Evolutionary conservation across 2,888 invertebrate species (phyloP).

Genomic region (Saturnia pavonia): DNA sequence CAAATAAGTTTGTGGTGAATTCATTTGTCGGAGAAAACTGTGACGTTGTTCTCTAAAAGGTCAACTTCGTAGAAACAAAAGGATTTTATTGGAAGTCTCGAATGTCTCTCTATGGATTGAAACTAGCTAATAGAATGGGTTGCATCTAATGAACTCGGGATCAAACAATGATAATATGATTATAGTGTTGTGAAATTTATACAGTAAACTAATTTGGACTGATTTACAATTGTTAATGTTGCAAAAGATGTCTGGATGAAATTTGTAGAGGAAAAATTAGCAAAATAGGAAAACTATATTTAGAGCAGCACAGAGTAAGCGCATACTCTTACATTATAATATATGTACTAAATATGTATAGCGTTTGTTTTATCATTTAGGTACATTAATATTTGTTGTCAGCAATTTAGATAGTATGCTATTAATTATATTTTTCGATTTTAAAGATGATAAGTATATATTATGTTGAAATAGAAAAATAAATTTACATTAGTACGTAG

Average conservation of each 20-base stretch:
- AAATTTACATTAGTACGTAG: background rate
- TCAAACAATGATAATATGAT: background rate
- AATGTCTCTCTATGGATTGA: background rate
- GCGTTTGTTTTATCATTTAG: background rate
- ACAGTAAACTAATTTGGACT: background rate
- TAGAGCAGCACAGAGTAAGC: background rate
- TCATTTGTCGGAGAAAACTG: background rate
- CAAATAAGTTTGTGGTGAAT: background rate
- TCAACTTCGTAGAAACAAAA: background rate
- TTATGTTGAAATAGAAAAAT: too few species aligned
- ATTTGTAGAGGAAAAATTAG: background rate
- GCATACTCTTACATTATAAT: background rate
- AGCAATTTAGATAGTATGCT: background rate
- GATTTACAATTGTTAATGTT: background rate
- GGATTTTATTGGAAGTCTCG: background rate
- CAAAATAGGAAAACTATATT: background rate
- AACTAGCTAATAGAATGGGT: background rate
- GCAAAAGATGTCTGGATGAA: background rate
- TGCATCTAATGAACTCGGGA: background rate
- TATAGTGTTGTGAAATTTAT: background rate
- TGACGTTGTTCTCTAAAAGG: background rate
- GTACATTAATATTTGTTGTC: slow-evolving; percentile 2
- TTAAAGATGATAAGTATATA: background rate
- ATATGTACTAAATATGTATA: background rate
- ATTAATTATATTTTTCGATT: background rate